Conservation (phyloP, 2,113 vertebrate genomes). For the Poecilia latipinna region DNA sequence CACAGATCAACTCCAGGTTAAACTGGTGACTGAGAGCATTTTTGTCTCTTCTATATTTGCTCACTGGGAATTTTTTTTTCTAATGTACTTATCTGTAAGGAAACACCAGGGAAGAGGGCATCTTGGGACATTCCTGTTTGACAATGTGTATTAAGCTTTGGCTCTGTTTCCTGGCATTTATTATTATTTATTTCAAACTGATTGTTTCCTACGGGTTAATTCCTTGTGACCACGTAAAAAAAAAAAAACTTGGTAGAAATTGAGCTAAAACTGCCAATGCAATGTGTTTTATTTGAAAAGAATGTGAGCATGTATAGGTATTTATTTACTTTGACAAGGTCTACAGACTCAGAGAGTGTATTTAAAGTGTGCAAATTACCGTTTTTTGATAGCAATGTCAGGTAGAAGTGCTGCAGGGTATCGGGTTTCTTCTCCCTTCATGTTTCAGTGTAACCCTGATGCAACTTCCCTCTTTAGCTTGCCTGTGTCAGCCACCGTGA, state of each 20-base stretch:
- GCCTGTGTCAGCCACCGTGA: slow-evolving; percentile 64
- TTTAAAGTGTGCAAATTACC: not conserved
- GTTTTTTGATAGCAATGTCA: not conserved
- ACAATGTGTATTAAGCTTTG: slow-evolving; percentile 18
- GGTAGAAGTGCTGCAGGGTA: slow-evolving; percentile 17
- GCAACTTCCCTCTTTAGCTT: slow-evolving; percentile 76
- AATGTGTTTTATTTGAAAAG: not conserved
- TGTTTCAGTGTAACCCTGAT: slow-evolving; percentile 64
- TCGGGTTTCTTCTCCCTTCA: slow-evolving; percentile 47
- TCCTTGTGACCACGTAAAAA: not conserved
- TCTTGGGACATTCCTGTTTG: slow-evolving; percentile 61
- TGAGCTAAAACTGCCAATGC: not conserved
- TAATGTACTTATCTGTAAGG: slow-evolving; percentile 69
- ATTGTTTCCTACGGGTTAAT: no score
- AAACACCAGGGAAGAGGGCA: slow-evolving; percentile 64
- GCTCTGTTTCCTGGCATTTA: slow-evolving; percentile 8
- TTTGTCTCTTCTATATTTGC: not conserved
- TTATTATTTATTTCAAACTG: not conserved
- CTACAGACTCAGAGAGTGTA: no score
- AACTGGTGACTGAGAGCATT: not conserved
- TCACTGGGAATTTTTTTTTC: not conserved
- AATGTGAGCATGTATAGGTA: not conserved
- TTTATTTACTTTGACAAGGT: not conserved
- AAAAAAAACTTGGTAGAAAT: not conserved
- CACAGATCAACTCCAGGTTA: not conserved